Base-by-base conservation (phyloP, 2,113 vertebrate species). In the Neofelis nebulosa region DNA sequence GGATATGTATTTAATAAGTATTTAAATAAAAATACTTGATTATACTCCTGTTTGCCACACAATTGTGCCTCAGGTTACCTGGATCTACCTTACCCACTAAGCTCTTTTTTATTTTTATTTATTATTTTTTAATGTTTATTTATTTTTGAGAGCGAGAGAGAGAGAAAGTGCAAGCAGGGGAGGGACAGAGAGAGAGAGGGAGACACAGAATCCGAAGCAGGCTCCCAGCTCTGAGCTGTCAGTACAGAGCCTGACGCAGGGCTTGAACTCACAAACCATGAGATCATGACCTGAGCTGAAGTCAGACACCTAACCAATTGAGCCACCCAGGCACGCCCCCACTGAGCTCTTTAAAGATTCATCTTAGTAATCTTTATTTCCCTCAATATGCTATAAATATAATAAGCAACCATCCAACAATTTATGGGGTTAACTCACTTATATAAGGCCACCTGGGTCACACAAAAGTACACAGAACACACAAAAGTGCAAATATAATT, bases 11-110 rank as follows among this genome's bases (percentile, higher is more conserved):
- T 86, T 69, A 90, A n/a, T 41, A 94, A 87, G 25, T 48, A 66
- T 71, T 66, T 88, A 79, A 91, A 83, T 91, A 82, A 69, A 87
- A 76, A 69, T 45, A 94, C 19, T 50, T 89, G 76, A 87, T 68
- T 91, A 66, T 48, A 85, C 3, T n/a, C 38, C 86, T 65, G 16
- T 84, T 74, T 74, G 69, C 33, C 68, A 63, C 23, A 23, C 55
- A 86, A 68, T 86, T 12, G 27, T 81, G 48, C 8, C 8, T 76
- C 31, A 9, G 78, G 9, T 81, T 80, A 79, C 45, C 63, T 33
- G 57, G 38, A 66, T 71, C 18, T 94, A 21, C 65, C 19, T 94
- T 91, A 74, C 21, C 74, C 29, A 93, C 15, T 84, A 38, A 57
- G 57, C 48, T 74, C 50, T 74, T 89, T 48, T 61, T 55, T 55